A percentile compares a stretch with the other conserved stretches of the same genome.
These are phyloP conservation scores for Acanthococcus lagerstroemiae DNA, from an alignment of 2,888 invertebrate species.

Conservation along the genomic window DNA sequence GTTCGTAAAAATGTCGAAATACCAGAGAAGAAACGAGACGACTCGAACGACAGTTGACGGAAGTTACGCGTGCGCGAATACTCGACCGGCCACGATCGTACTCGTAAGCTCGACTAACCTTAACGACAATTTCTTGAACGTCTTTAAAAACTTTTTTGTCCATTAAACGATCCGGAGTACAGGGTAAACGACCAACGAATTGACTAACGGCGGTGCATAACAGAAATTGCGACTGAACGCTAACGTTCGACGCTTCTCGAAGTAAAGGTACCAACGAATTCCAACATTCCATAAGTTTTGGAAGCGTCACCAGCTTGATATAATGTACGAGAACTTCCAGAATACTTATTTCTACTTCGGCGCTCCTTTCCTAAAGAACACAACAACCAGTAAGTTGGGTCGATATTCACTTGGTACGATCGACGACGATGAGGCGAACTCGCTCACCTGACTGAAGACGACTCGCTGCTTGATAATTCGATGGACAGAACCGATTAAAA, in stretches of 20 bases:
- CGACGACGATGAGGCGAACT: too few relatives aligned
- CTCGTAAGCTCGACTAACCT: constrained; percentile 42
- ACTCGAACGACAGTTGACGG: too few relatives aligned
- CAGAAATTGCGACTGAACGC: constrained; percentile 68
- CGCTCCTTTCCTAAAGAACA: constrained; percentile 43
- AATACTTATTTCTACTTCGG: constrained; percentile 65
- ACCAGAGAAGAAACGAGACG: too few relatives aligned
- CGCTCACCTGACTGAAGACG: constrained; percentile 42
- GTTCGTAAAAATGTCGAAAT: too few relatives aligned
- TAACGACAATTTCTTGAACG: constrained; percentile 62
- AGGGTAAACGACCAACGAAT: constrained; percentile 65
- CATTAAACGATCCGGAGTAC: constrained; percentile 45
- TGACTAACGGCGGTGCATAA: constrained; percentile 69
- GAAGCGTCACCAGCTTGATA: constrained; percentile 48
- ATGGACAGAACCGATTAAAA: constrained; percentile 68
- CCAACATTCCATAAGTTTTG: constrained; percentile 69
- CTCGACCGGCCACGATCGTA: neutral
- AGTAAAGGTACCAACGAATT: constrained; percentile 61
- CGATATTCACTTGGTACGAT: too few relatives aligned
- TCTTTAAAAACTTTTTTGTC: constrained; percentile 73
- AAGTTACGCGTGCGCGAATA: neutral
- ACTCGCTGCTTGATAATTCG: constrained; percentile 71
- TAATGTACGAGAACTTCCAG: constrained; percentile 65
- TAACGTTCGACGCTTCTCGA: constrained; percentile 59
- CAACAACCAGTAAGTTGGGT: too few relatives aligned